These are phyloP conservation scores for Phallusia fumigata DNA, from an alignment of 23 tunicate species.

Conservation along the genomic window DNA sequence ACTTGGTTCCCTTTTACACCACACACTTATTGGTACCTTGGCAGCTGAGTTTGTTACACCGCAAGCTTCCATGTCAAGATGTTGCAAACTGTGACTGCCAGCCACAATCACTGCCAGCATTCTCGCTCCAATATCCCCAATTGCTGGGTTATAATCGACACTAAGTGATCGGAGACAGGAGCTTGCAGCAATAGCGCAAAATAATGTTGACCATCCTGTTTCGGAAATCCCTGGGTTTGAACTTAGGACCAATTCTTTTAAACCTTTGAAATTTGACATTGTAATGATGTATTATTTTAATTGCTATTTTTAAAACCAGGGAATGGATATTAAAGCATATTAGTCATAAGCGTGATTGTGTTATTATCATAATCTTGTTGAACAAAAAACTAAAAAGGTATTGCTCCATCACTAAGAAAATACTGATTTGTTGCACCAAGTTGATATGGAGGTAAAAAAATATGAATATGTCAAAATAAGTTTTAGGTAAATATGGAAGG, in stretches of 20 bases:
- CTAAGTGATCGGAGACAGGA: slow-evolving; percentile 35
- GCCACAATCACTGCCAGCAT: slow-evolving; percentile 40
- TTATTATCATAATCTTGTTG: too few relatives aligned
- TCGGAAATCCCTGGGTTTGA: slow-evolving; percentile 43
- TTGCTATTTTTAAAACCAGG: too few relatives aligned
- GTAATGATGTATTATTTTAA: too few relatives aligned
- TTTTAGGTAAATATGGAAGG: too few relatives aligned
- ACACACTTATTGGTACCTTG: slow-evolving; percentile 6
- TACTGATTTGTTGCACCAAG: too few relatives aligned
- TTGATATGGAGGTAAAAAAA: too few relatives aligned
- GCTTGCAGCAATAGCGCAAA: slow-evolving; percentile 65
- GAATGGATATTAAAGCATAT: too few relatives aligned
- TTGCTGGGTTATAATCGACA: slow-evolving; percentile 53
- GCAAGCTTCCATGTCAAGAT: slow-evolving; percentile 57
- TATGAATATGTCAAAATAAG: too few relatives aligned
- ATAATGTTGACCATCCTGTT: slow-evolving; percentile 50
- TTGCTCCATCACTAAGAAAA: too few relatives aligned
- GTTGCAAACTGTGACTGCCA: slow-evolving; percentile 34
- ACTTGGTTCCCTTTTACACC: too few relatives aligned
- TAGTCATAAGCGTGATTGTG: too few relatives aligned
- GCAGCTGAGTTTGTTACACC: slow-evolving; percentile 44
- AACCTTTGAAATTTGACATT: slow-evolving; percentile 13
- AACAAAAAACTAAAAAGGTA: too few relatives aligned
- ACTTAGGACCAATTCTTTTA: slow-evolving; percentile 46
- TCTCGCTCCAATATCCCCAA: slow-evolving; percentile 53